A percentile compares a stretch with the other conserved stretches of the same genome.
phyloP scores from a whole-genome alignment of 2,797 vertebrate genomes.

The Chloroceryle amazona region DNA sequence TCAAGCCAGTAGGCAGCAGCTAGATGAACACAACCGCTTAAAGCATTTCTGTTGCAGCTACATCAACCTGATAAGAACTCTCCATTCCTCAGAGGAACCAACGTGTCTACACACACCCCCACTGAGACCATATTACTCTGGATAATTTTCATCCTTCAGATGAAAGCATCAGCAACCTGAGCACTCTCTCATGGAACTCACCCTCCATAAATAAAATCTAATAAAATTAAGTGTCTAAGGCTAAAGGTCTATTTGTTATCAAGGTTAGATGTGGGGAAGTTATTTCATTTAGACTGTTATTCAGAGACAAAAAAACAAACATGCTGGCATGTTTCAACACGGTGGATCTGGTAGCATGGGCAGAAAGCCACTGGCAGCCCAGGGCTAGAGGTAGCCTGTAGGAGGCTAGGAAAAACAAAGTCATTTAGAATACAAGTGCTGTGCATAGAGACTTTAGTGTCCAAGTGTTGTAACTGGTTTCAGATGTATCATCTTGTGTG shows the following conservation, averaged over 20 bases:
- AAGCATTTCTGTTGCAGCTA: neutral
- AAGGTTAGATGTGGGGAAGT: accelerated
- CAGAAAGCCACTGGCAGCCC: neutral
- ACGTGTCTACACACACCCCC: neutral
- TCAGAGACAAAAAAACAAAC: accelerated
- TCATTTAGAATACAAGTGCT: too few species aligned
- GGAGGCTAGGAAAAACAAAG: neutral
- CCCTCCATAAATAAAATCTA: neutral
- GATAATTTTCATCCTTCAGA: neutral
- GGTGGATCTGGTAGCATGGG: accelerated
- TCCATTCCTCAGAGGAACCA: neutral
- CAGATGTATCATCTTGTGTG: accelerated
- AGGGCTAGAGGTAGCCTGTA: neutral
- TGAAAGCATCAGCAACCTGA: neutral
- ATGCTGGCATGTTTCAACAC: accelerated
- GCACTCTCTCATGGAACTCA: neutral
- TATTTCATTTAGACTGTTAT: neutral
- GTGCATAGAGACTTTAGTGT: neutral
- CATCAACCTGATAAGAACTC: neutral
- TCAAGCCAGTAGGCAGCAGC: neutral
- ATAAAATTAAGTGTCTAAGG: neutral
- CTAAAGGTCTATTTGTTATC: neutral
- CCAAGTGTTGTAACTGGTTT: neutral
- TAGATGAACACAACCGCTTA: neutral
- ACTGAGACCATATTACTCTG: neutral